Conservation (phyloP, 2,888 invertebrate species). For the Automeris io region DNA sequence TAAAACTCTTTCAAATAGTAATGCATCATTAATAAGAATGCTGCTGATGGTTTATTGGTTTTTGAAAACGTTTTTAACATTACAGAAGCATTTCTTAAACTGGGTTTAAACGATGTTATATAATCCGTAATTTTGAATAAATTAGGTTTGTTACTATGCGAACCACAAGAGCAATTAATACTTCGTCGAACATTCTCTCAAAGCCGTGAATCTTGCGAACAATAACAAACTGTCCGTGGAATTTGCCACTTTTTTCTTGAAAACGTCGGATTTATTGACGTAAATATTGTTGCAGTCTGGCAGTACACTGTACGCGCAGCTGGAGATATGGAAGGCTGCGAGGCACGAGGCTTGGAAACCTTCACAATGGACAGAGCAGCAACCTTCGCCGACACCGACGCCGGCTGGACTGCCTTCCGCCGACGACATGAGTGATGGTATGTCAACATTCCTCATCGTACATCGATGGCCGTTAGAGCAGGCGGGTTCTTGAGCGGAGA, state of each 20-base stretch:
- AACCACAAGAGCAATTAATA: slow-evolving; percentile 3
- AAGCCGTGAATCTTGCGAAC: slow-evolving; percentile 4
- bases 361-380: slow-evolving; percentile 71
- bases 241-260: background rate
- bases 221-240: slow-evolving; percentile 4
- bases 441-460: slow-evolving; percentile 25
- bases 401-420: slow-evolving; percentile 66
- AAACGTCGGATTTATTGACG: background rate
- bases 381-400: slow-evolving; percentile 52
- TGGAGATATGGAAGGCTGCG: slow-evolving; percentile 95
- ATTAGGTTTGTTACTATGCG: background rate
- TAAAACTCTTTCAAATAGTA: too few relatives aligned
- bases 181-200: background rate
- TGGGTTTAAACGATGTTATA: too few relatives aligned
- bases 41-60: too few relatives aligned
- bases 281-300: slow-evolving; percentile 80
- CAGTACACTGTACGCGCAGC: slow-evolving; percentile 88
- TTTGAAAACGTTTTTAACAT: too few relatives aligned
- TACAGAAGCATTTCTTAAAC: too few relatives aligned
- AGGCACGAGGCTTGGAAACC: slow-evolving; percentile 74
- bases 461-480: too few relatives aligned
- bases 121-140: background rate
- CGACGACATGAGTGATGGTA: slow-evolving; percentile 85
- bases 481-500: too few relatives aligned
- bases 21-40: too few relatives aligned